These are phyloP conservation scores for Hoplodrina ambigua DNA, from an alignment of 2,888 invertebrate species.

Conservation along the genomic window DNA sequence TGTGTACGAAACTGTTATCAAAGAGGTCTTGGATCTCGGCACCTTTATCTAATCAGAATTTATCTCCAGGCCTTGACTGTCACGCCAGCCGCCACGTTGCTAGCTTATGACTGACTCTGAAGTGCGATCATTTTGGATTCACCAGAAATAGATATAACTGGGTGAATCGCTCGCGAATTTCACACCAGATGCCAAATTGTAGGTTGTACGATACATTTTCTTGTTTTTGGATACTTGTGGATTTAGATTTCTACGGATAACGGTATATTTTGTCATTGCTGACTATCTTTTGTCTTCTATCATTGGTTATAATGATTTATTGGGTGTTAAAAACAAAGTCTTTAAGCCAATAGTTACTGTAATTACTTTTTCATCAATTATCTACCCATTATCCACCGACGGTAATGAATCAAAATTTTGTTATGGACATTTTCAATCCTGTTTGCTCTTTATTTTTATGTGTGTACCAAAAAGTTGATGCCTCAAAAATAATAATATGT, in stretches of 20 bases:
- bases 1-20: slow-evolving; percentile 59
- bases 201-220: slow-evolving; percentile 12
- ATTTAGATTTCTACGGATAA: not conserved
- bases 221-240: slow-evolving; percentile 4
- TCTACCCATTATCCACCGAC: not conserved
- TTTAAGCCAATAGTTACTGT: not conserved
- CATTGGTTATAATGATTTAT: not conserved
- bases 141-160: slow-evolving; percentile 59
- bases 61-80: slow-evolving; percentile 70
- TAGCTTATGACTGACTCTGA: slow-evolving; percentile 48
- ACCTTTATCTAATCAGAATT: slow-evolving; percentile 71
- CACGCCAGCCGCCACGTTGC: slow-evolving; percentile 56
- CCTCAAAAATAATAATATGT: not conserved
- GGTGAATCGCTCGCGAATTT: slow-evolving; percentile 36
- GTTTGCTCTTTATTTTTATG: no score
- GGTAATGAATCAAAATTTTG: not conserved
- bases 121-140: slow-evolving; percentile 58
- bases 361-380: not conserved
- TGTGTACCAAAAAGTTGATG: not conserved
- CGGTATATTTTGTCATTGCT: no score
- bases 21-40: slow-evolving; percentile 60
- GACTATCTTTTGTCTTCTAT: not conserved
- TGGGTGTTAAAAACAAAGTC: not conserved
- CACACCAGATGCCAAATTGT: slow-evolving; percentile 37
- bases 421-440: no score